These are phyloP conservation scores for Tineola bisselliella DNA, from an alignment of 2,888 invertebrate genomes.

Conservation along the genomic window DNA sequence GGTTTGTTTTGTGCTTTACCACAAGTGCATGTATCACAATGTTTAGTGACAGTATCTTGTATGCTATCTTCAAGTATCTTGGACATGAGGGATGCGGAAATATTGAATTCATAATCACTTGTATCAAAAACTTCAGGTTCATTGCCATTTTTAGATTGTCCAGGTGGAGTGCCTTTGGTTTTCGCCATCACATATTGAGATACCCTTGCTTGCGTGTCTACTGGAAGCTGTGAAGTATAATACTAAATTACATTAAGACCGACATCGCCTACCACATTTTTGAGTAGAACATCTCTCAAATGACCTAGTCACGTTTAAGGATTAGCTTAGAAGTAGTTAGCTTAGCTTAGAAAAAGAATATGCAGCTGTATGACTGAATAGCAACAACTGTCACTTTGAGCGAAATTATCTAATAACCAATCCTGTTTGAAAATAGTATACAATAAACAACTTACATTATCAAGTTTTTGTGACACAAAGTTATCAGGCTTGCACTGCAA, in stretches of 20 bases:
- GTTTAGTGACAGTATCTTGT: conserved; percentile 81
- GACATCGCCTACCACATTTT: too few species aligned
- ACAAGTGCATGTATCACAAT: conserved; percentile 86
- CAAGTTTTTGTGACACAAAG: conserved; percentile 91
- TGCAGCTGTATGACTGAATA: too few species aligned
- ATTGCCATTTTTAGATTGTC: conserved; percentile 44
- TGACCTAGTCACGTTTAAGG: too few species aligned
- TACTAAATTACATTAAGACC: too few species aligned
- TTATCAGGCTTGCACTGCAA: conserved; percentile 95
- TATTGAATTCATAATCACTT: conserved; percentile 73
- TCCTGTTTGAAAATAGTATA: neutral
- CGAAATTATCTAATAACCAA: conserved; percentile 5
- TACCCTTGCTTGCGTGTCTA: conserved; percentile 91
- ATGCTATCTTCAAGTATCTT: conserved; percentile 90
- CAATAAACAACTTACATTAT: conserved; percentile 75
- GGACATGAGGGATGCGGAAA: conserved; percentile 90
- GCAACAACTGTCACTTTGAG: neutral
- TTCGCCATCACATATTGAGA: conserved; percentile 78
- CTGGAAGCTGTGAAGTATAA: conserved; percentile 76
- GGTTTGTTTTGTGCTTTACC: conserved; percentile 63
- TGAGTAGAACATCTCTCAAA: too few species aligned
- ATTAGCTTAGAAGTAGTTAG: too few species aligned
- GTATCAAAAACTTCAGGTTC: conserved; percentile 65
- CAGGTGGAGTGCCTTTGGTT: conserved; percentile 50
- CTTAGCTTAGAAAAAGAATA: too few species aligned